Evolutionary conservation across 2,888 invertebrate genomes (phyloP).

Genomic region (Litoditis marina): DNA sequence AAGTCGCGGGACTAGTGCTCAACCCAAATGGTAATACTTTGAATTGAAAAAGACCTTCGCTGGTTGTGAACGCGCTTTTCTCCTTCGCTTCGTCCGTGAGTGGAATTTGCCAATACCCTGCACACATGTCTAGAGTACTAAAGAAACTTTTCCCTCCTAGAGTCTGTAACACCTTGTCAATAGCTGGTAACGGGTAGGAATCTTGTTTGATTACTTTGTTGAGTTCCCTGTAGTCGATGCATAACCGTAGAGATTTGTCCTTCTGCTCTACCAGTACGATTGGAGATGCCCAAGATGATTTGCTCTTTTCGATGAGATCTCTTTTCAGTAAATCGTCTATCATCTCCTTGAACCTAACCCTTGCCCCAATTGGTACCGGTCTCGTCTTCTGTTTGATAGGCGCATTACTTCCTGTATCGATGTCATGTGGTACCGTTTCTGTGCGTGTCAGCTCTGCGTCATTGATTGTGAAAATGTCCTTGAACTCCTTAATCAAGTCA

Average conservation of each 20-base stretch:
- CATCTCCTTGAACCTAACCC: no score
- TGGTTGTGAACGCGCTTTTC: constrained; percentile 44
- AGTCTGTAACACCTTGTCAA: constrained; percentile 24
- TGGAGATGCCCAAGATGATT: no score
- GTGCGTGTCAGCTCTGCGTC: no score
- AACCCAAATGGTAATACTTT: constrained; percentile 50
- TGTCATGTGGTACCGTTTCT: no score
- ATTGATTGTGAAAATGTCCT: no score
- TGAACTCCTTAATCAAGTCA: no score
- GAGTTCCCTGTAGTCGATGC: constrained; percentile 42
- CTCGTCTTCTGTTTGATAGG: no score
- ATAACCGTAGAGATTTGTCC: constrained; percentile 33
- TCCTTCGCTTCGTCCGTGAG: constrained; percentile 24
- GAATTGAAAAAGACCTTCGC: constrained; percentile 42
- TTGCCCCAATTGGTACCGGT: no score
- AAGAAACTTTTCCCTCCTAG: constrained; percentile 25
- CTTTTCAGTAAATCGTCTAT: no score
- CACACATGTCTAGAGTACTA: constrained; percentile 30
- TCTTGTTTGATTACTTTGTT: constrained; percentile 32
- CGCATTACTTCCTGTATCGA: no score
- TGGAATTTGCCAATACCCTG: constrained; percentile 45
- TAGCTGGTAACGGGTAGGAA: constrained; percentile 38
- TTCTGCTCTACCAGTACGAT: constrained; percentile 38
- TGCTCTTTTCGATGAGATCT: no score
- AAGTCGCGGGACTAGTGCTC: constrained; percentile 42